Evolutionary conservation across 2,113 vertebrate genomes (phyloP).

Genomic region (Polypterus senegalus): DNA sequence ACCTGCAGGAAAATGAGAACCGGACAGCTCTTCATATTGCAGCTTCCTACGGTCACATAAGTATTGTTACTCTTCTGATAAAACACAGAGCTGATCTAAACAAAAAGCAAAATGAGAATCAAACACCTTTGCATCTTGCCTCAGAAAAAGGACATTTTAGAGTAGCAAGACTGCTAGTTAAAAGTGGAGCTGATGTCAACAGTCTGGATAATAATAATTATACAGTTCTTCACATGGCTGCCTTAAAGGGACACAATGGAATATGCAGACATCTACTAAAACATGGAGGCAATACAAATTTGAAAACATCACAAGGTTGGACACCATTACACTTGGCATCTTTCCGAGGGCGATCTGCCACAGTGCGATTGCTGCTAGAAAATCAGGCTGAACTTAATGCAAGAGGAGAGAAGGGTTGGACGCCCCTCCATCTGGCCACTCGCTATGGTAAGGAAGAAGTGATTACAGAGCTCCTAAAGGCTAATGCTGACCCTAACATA

Average conservation of each 20-base stretch:
- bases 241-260: slow-evolving; percentile 50
- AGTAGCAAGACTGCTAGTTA: slow-evolving; percentile 56
- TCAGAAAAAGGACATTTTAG: slow-evolving; percentile 64
- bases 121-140: slow-evolving; percentile 55
- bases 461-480: slow-evolving; percentile 45
- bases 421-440: slow-evolving; percentile 60
- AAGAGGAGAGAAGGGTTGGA: slow-evolving; percentile 55
- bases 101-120: slow-evolving; percentile 40
- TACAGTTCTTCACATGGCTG: slow-evolving; percentile 60
- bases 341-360: slow-evolving; percentile 53
- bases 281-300: slow-evolving; percentile 39
- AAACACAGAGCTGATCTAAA: slow-evolving; percentile 51
- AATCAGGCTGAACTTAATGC: slow-evolving; percentile 36
- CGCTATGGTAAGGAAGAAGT: slow-evolving; percentile 36
- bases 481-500: slow-evolving; percentile 47
- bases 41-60: slow-evolving; percentile 52
- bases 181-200: slow-evolving; percentile 32
- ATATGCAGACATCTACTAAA: slow-evolving; percentile 66
- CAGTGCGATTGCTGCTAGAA: slow-evolving; percentile 47
- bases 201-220: slow-evolving; percentile 42
- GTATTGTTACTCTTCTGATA: slow-evolving; percentile 61
- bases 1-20: slow-evolving; percentile 39
- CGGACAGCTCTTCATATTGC: slow-evolving; percentile 63
- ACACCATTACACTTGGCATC: slow-evolving; percentile 63
- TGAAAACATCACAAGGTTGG: slow-evolving; percentile 58